Evolutionary conservation across 2,797 vertebrate genomes (phyloP), one percentile per base, ranked within the genome.

Genomic region (Peromyscus nudipes): DNA sequence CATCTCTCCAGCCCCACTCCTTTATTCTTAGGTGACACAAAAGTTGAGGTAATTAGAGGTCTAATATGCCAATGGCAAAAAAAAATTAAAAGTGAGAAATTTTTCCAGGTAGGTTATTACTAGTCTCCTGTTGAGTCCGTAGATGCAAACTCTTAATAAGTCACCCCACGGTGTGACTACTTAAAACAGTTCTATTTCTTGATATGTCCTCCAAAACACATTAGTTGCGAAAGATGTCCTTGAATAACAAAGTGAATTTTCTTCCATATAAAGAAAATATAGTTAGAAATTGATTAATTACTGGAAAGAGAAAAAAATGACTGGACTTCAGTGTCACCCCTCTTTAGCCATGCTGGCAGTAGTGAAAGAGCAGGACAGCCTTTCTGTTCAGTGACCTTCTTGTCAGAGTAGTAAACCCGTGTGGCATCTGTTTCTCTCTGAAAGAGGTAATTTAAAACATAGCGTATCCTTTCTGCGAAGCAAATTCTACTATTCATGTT

Each of bases 101-200:
- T 29, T 96, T 94, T 94, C 46, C 64, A 90, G 62, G 69, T 90
- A 65, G 16, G 4, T 79, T 25, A 69, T 80, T 80, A 80, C 5
- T 2, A 91, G 76, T 85, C 65, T 77, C 71, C 31, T 17, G 64
- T 0, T 94, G 79, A 89, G 62, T n/a, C 34, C 16, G 81, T 73
- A 43, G 69, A 65, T 95, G 34, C 40, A 90, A 88, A 76, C 55
- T 43, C 25, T 94, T 27, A 82, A 57, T 29, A 77, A 81, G 76
- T 1, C 21, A 73, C 11, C 11, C 46, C 9, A 81, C 8, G 77
- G 31, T 79, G 92, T 65, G 5, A 19, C 10, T 86, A 52, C 27
- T 67, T 91, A 65, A 81, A 87, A 34, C 60, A 82, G 85, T 85
- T 67, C 2, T 43, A n/a, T 84, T 93, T 96, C 31, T 69, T 86